Evolutionary conservation across 2,797 vertebrate genomes (phyloP).

Genomic region (Pangasius krempfi): DNA sequence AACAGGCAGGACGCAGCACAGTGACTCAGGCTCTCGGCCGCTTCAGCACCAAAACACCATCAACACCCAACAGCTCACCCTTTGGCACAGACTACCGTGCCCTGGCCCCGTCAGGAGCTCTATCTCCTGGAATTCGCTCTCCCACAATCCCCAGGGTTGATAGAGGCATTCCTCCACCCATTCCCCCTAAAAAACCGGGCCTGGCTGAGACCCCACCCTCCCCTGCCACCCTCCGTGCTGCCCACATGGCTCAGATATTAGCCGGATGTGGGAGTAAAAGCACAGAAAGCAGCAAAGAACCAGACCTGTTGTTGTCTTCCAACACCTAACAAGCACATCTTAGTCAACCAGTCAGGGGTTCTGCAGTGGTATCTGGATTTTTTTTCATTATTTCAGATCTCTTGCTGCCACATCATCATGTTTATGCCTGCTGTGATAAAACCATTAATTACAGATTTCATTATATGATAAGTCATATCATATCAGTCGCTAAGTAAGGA

Average conservation of each 20-base stretch:
- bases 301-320: conserved; percentile 88
- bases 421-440: not conserved
- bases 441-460: not conserved
- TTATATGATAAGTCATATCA: not conserved
- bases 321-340: conserved; percentile 77
- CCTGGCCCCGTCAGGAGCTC: conserved; percentile 73
- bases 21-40: conserved; percentile 93
- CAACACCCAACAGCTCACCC: conserved; percentile 81
- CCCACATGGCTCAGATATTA: conserved; percentile 79
- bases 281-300: conserved; percentile 85
- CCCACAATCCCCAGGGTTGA: conserved; percentile 88
- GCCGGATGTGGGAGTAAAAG: conserved; percentile 81
- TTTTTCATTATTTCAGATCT: not conserved
- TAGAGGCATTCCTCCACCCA: conserved; percentile 91
- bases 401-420: not conserved
- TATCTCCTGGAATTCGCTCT: conserved; percentile 85
- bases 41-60: conserved; percentile 82
- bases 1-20: conserved; percentile 91
- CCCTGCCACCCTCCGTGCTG: conserved; percentile 70
- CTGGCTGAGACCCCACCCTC: conserved; percentile 86
- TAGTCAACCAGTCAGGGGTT: not conserved
- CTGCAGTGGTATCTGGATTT: not conserved
- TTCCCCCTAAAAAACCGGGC: conserved; percentile 94
- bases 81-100: conserved; percentile 83
- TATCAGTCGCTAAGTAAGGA: not conserved